Percentiles rank a stretch among this genome's conserved stretches.
Conservation (phyloP, 2,888 invertebrate species). For the Mesopsocus fuscifrons region DNA sequence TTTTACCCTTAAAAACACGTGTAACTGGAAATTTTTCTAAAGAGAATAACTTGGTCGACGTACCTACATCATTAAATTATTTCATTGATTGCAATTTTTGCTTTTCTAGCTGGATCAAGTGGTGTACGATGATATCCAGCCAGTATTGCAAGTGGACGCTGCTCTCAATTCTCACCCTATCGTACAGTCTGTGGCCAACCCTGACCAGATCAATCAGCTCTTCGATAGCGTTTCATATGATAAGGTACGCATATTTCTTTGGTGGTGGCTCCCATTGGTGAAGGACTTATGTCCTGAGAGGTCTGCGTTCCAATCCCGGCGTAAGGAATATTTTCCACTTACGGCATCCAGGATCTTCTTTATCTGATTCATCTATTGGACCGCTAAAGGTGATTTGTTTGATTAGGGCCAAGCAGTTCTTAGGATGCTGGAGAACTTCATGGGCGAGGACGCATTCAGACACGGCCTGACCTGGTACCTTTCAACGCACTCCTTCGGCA, state of each 20-base stretch:
- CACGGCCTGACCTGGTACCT: slow-evolving; percentile 56
- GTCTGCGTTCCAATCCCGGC: too few species aligned
- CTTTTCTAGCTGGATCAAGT: slow-evolving; percentile 54
- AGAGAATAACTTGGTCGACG: too few species aligned
- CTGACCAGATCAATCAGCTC: slow-evolving; percentile 77
- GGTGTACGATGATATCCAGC: slow-evolving; percentile 46
- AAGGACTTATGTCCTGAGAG: too few species aligned
- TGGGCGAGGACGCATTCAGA: slow-evolving; percentile 50
- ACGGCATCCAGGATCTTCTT: too few species aligned
- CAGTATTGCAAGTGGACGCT: slow-evolving; percentile 54
- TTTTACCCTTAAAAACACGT: too few species aligned
- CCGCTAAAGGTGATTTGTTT: too few species aligned
- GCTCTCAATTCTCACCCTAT: slow-evolving; percentile 78
- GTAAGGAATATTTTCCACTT: too few species aligned
- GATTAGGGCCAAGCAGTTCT: slow-evolving; percentile 75
- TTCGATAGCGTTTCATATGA: slow-evolving; percentile 83
- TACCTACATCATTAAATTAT: slow-evolving; percentile 4
- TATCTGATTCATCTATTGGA: too few species aligned
- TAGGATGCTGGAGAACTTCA: slow-evolving; percentile 71
- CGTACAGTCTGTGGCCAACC: slow-evolving; percentile 62
- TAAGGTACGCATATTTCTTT: slow-evolving; percentile 38
- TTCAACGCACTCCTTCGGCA: slow-evolving; percentile 42
- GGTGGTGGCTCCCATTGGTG: too few species aligned
- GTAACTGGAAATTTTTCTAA: too few species aligned
- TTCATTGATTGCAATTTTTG: too few species aligned